phyloP scores from a whole-genome alignment of 2,888 invertebrate species.

The Hirtodrosophila trivittata region DNA sequence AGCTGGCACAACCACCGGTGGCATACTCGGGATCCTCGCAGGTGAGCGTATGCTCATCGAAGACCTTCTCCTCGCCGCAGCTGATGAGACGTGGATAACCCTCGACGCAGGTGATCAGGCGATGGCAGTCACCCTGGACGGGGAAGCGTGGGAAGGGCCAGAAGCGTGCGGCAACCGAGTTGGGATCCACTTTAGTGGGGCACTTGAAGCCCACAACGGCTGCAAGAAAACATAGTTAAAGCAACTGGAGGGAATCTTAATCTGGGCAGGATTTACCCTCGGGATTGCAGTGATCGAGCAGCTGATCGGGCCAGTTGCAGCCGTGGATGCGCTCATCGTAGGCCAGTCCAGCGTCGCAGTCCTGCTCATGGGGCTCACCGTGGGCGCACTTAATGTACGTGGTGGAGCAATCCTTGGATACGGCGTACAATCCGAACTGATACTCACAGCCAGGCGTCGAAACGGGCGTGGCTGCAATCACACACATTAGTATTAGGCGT shows the following conservation, averaged over 20 bases:
- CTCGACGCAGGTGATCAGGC: constrained; percentile 95
- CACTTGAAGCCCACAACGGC: constrained; percentile 96
- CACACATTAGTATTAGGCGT: background rate
- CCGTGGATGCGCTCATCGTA: constrained; percentile 94
- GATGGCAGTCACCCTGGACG: constrained; percentile 93
- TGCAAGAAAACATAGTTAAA: no score
- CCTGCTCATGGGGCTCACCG: constrained; percentile 91
- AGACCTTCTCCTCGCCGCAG: constrained; percentile 94
- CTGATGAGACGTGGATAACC: constrained; percentile 94
- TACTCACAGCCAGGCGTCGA: constrained; percentile 93
- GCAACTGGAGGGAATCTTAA: no score
- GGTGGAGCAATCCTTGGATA: constrained; percentile 91
- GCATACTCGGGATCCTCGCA: constrained; percentile 88
- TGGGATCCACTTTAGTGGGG: constrained; percentile 92
- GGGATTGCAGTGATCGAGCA: constrained; percentile 94
- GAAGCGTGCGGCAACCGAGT: constrained; percentile 93
- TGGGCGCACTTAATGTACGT: constrained; percentile 93
- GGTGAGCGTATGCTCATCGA: constrained; percentile 92
- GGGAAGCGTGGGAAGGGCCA: constrained; percentile 97
- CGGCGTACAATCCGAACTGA: constrained; percentile 94
- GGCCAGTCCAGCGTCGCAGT: constrained; percentile 94
- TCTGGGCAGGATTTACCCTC: constrained; percentile 86
- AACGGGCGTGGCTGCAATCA: constrained; percentile 88
- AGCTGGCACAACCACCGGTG: constrained; percentile 78
- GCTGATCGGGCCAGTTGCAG: constrained; percentile 97